These are phyloP conservation scores for Gambusia yucatana DNA, from an alignment of 2,797 vertebrate genomes.

Conservation along the genomic window DNA sequence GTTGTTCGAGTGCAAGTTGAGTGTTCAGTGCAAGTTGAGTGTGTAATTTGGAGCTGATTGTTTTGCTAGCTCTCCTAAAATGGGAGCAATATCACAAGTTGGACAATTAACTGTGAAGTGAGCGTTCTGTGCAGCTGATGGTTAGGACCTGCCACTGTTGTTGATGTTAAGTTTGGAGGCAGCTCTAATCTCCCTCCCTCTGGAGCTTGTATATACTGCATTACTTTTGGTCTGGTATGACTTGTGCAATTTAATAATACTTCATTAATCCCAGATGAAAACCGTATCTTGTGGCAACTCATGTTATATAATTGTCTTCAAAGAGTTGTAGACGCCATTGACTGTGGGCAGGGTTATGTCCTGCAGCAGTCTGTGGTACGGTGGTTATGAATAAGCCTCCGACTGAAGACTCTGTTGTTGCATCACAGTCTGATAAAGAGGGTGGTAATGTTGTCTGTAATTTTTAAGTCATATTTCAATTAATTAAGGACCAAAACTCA, in stretches of 20 bases:
- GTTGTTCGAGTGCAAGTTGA: conserved; percentile 19
- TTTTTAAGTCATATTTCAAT: neutral
- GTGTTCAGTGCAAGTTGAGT: conserved; percentile 37
- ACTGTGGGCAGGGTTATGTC: neutral
- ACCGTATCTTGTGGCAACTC: neutral
- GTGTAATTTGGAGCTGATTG: conserved; percentile 59
- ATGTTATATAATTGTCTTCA: neutral
- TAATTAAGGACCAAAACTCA: neutral
- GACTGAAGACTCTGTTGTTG: neutral
- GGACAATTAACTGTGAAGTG: conserved; percentile 64
- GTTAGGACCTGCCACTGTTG: conserved; percentile 25
- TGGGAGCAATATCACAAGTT: conserved; percentile 50
- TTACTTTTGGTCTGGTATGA: neutral
- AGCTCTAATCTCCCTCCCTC: conserved; percentile 14
- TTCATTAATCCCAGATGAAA: neutral
- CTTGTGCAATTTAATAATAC: neutral
- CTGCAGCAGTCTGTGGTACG: neutral
- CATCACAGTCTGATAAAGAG: neutral
- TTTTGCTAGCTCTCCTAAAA: conserved; percentile 57
- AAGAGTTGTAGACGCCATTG: neutral
- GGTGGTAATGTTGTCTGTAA: neutral
- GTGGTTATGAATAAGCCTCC: neutral
- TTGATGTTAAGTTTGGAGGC: conserved; percentile 30
- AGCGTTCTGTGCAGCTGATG: conserved; percentile 34
- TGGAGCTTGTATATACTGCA: too few species aligned